Base-by-base conservation (phyloP, 2,888 invertebrate species). In the Resseliella maxima region DNA sequence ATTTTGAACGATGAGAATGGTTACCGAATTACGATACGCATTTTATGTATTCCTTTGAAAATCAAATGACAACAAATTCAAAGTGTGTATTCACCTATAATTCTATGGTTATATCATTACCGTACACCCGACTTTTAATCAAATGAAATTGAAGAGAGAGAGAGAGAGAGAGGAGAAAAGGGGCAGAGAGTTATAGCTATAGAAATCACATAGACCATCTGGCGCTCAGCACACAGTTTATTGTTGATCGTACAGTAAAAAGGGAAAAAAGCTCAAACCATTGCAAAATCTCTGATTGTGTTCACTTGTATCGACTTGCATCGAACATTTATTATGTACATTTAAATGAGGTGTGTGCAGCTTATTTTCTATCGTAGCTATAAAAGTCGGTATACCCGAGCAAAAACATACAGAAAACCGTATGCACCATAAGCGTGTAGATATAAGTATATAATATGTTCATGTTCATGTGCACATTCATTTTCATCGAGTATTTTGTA, bases 341-440 rank as follows among this genome's bases (percentile, higher is more conserved):
- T 83, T 83, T 83, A 83, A 83, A 83, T 38, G 38, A 83, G 83
- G 41, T 83, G 83, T 83, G 41, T 83, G 38, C 21, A 38, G 38
- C n/a, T 83, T 0, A 41, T 38, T 83, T 83, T 21, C n/a, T 15
- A 59, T 59, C 50, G 50, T 50, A 1, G 59, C 59, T 24, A 1
- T 3, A 6, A 59, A n/a, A 59, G 24, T 24, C 59, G 59, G 59
- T 8, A 59, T 24, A 72, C 72, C 31, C 1, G 15, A 72, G 35
- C 72, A 18, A 72, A 72, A 15, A 12, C 72, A 12, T 31, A 59
- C 3, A 3, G 3, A 59, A 72, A 72, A n/a, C n/a, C n/a, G n/a
- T n/a, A n/a, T 15, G 72, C 15, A 72, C 31, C 72, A 35, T 35
- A 72, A 72, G 15, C 31, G 72, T 72, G 31, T 35, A 72, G 35